Conservation (phyloP, 2,797 vertebrate genomes). For the Allobates femoralis region DNA sequence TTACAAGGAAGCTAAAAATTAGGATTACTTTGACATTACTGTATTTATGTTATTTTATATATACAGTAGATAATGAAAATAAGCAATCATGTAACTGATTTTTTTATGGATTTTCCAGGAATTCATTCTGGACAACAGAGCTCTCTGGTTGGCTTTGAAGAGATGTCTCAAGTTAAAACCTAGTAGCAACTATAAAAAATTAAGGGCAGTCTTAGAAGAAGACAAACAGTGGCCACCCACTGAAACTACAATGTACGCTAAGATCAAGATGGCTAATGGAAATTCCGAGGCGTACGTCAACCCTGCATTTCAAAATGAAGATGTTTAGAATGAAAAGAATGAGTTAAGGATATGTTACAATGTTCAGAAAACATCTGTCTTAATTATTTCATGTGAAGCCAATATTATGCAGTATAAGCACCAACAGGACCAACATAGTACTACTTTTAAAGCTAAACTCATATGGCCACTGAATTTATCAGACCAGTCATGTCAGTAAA, state of each 20-base stretch:
- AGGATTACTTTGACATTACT: not conserved
- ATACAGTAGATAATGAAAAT: not conserved
- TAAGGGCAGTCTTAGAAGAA: slow-evolving; percentile 67
- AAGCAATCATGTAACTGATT: not conserved
- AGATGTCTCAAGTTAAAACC: slow-evolving; percentile 70
- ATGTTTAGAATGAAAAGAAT: slow-evolving; percentile 41
- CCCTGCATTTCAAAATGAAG: slow-evolving; percentile 74
- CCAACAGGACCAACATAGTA: too few species aligned
- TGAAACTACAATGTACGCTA: slow-evolving; percentile 67
- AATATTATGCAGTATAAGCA: not conserved
- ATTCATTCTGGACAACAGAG: slow-evolving; percentile 75
- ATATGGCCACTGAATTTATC: too few species aligned
- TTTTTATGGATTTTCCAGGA: slow-evolving; percentile 69
- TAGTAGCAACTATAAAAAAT: slow-evolving; percentile 74
- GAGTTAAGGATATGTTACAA: not conserved
- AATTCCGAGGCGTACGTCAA: slow-evolving; percentile 71
- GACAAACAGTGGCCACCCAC: slow-evolving; percentile 77
- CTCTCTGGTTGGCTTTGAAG: slow-evolving; percentile 75
- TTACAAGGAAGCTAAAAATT: not conserved
- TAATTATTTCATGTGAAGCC: not conserved
- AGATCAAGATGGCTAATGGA: slow-evolving; percentile 27
- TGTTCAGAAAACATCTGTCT: not conserved
- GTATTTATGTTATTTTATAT: not conserved
- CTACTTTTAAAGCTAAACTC: too few species aligned
- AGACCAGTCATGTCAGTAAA: too few species aligned